Evolutionary conservation across 2,113 vertebrate species (phyloP).

Genomic region (Puma concolor): DNA sequence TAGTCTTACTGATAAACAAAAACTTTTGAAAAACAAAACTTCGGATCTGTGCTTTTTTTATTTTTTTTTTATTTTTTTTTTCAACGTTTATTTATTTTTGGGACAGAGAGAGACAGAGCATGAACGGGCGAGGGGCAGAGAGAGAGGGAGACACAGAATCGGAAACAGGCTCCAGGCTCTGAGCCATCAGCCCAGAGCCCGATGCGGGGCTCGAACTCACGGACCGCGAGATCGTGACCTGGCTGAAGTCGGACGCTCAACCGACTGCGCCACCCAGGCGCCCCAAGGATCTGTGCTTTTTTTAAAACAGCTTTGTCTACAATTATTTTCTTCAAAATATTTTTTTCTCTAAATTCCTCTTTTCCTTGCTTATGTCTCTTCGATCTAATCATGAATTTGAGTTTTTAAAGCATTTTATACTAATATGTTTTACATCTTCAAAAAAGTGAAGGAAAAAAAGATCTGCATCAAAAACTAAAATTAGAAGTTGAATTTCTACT

Average conservation of each 20-base stretch:
- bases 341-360: neutral
- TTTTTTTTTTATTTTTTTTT: too few relatives aligned
- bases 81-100: too few relatives aligned
- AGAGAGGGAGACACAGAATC: too few relatives aligned
- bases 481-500: neutral
- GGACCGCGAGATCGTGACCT: too few relatives aligned
- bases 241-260: too few relatives aligned
- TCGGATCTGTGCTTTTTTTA: neutral
- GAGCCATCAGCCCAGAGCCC: too few relatives aligned
- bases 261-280: too few relatives aligned
- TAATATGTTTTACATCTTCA: neutral
- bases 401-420: neutral
- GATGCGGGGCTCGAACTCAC: too few relatives aligned
- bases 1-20: conserved; percentile 30
- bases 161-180: too few relatives aligned
- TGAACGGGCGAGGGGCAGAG: too few relatives aligned
- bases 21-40: conserved; percentile 39
- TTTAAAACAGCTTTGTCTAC: neutral
- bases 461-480: neutral
- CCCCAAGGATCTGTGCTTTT: neutral
- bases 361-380: neutral
- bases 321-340: neutral
- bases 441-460: neutral
- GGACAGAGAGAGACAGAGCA: too few relatives aligned
- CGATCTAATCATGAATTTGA: neutral